phyloP scores from a whole-genome alignment of 1,140 invertebrate species.

The Temnothorax longispinosus region DNA sequence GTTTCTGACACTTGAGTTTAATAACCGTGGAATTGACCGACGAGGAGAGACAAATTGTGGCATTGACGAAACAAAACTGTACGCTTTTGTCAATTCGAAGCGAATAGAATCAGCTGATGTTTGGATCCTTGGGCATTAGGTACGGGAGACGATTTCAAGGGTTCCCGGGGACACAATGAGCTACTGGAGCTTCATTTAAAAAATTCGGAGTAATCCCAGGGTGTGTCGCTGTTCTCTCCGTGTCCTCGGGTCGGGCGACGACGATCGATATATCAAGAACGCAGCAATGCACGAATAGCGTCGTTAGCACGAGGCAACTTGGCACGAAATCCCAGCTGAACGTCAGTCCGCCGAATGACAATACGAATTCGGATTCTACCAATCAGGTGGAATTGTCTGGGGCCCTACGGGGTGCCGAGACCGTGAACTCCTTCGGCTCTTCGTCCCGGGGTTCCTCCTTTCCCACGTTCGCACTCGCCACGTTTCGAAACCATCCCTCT shows the following conservation, averaged over 20 bases:
- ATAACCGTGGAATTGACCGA: too few species aligned
- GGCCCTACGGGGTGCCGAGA: constrained; percentile 76
- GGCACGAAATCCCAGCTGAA: constrained; percentile 68
- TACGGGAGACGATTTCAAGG: background rate
- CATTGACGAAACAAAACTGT: background rate
- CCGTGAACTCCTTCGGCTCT: constrained; percentile 61
- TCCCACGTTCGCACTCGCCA: constrained; percentile 75
- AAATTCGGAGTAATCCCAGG: constrained; percentile 43
- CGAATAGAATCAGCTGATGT: background rate
- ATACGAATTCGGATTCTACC: constrained; percentile 77
- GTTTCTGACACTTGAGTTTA: background rate
- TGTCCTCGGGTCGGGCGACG: constrained; percentile 35
- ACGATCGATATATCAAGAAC: constrained; percentile 73
- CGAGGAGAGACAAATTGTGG: background rate
- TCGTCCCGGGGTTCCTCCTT: constrained; percentile 62
- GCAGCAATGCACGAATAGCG: constrained; percentile 71
- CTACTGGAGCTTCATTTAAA: constrained; percentile 13
- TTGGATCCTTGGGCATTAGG: background rate
- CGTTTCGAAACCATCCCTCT: constrained; percentile 23
- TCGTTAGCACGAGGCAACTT: constrained; percentile 74
- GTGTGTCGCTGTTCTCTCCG: constrained; percentile 26
- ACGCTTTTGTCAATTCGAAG: background rate
- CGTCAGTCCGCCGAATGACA: constrained; percentile 71
- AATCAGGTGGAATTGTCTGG: constrained; percentile 84
- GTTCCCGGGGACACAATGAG: background rate